These are phyloP conservation scores for Melanocharis versteri DNA, from an alignment of 2,113 vertebrate genomes.

Conservation along the genomic window DNA sequence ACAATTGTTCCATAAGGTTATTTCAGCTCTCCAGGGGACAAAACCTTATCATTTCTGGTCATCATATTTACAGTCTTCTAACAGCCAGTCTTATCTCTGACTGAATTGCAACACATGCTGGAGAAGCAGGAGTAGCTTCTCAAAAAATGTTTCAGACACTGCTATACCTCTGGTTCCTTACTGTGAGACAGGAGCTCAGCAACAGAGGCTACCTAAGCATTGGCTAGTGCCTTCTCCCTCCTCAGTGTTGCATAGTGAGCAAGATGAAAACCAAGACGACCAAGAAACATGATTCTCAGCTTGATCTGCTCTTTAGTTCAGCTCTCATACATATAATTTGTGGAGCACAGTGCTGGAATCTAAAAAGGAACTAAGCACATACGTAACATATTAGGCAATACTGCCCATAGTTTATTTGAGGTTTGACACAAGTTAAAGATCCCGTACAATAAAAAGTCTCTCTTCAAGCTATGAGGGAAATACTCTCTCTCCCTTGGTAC, in stretches of 20 bases:
- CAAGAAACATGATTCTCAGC: not conserved
- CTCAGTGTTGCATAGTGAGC: not conserved
- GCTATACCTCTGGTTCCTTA: not conserved
- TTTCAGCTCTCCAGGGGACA: not conserved
- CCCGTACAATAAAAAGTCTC: not conserved
- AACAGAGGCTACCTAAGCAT: not conserved
- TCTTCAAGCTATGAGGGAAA: not conserved
- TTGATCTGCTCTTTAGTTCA: not conserved
- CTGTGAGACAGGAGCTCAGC: not conserved
- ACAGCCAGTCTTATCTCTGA: not conserved
- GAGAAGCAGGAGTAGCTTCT: not conserved
- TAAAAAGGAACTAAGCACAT: not conserved
- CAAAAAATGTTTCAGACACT: not conserved
- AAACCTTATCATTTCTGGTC: not conserved
- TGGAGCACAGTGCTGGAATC: not conserved
- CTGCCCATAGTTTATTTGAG: not conserved
- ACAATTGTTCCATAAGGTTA: not conserved
- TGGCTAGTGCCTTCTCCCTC: not conserved
- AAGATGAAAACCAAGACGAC: not conserved
- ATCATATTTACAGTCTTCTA: not conserved
- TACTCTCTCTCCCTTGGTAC: not conserved
- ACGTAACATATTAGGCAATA: rapidly evolving
- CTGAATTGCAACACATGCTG: not conserved
- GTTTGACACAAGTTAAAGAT: not conserved
- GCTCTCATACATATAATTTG: not conserved